Base-by-base conservation (phyloP, 2,888 invertebrate genomes). In the Trissolcus brochymenae region DNA sequence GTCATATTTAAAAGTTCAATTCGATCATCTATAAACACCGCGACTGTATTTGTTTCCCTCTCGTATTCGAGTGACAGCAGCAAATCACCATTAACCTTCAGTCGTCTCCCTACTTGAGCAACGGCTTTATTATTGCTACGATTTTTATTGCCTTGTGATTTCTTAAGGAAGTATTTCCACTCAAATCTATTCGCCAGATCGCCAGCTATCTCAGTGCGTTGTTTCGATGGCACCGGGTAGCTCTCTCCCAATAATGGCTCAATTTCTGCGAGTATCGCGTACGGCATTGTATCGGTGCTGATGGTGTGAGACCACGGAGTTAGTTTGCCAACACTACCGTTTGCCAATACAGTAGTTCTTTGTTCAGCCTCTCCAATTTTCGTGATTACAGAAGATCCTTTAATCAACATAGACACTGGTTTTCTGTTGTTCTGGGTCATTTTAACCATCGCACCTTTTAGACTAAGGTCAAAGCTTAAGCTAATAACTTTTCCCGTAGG, bases 401-500 rank as follows among this genome's bases (percentile, higher is more conserved):
- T 96, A 79, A 97, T 96, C 9, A 96, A 90, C 92, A 97, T 95
- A 0, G 95, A 94, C 6, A 95, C 92, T 1, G 96, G 95, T 84
- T 95, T 94, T 62, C 94, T 93, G 81, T 95, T 94, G 85, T 96
- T 95, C 87, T 96, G 94, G 6, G 94, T 94, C 0, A 96, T 94
- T 84, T 94, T 94, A 0, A 97, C 96, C 11, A 95, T 95, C 0
- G 97, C 97, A 0, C 97, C 97, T 89, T 96, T 96, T 13, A 95
- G 90, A 84, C 96, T 96, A n/a, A 97, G 91, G 89, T 97, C 97
- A 85, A 97, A 97, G 3, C 94, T 94, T 0, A 97, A 90, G 76
- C 94, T 94, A 64, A 97, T 96, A 16, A 97, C 94, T 90, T 97
- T 94, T 6, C 98, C 98, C n/a, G 98, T 98, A 0, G 98, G 98